Evolutionary conservation across 2,797 vertebrate genomes (phyloP).

Genomic region (Geotrypetes seraphini): DNA sequence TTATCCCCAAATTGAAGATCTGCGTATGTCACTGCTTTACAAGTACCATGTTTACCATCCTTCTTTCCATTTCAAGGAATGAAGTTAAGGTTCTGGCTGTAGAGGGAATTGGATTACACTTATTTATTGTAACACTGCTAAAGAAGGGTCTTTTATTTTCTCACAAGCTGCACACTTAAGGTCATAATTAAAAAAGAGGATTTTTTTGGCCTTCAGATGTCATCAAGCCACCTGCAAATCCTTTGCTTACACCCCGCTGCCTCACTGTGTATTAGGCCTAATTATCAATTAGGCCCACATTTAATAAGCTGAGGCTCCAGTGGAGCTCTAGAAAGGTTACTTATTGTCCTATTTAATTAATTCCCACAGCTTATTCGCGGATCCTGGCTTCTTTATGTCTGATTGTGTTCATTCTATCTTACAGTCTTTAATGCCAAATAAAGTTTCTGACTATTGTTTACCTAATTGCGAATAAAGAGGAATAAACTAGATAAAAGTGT

Average conservation of each 20-base stretch:
- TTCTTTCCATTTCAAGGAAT: not conserved
- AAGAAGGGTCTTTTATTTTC: conserved; percentile 1
- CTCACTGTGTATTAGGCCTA: conserved; percentile 4
- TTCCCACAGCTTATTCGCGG: conserved; percentile 14
- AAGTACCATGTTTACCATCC: not conserved
- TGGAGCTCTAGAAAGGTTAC: conserved; percentile 24
- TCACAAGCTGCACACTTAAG: conserved; percentile 4
- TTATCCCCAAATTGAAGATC: no score
- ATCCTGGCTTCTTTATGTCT: conserved; percentile 6
- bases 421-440: no score
- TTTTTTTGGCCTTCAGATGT: conserved; percentile 5
- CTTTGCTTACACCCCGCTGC: conserved; percentile 5
- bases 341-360: conserved; percentile 30
- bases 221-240: conserved; percentile 1
- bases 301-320: conserved; percentile 11
- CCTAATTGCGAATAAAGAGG: no score
- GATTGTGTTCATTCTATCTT: not conserved
- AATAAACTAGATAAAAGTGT: no score
- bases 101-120: no score
- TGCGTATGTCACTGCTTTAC: not conserved
- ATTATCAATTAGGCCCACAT: conserved; percentile 18
- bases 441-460: no score
- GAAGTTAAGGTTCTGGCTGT: no score
- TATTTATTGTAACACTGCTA: no score
- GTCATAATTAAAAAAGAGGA: conserved; percentile 12